Evolutionary conservation across 2,797 vertebrate species (phyloP).

Genomic region (Pantherophis vulpinus): DNA sequence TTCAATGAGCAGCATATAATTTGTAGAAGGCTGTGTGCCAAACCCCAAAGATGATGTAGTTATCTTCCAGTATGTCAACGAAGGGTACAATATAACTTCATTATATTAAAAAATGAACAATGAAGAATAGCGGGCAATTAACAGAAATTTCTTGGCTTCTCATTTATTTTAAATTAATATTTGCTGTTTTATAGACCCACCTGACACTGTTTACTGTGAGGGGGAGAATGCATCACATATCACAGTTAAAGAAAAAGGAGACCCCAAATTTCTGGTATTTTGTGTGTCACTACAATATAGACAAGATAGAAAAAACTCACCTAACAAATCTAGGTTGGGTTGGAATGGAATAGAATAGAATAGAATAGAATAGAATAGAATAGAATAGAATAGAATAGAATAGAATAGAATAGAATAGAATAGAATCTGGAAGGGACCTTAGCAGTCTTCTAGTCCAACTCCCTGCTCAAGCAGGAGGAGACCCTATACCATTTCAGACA

Average conservation of each 20-base stretch:
- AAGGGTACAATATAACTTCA: constrained; percentile 14
- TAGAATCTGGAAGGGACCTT: neutral
- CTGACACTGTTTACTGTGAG: constrained; percentile 39
- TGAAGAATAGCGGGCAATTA: constrained; percentile 32
- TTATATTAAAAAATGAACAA: constrained; percentile 37
- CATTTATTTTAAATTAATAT: constrained; percentile 53
- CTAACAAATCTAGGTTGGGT: neutral
- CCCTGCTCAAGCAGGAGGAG: neutral
- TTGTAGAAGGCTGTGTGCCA: constrained; percentile 32
- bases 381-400: no score
- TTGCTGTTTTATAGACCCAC: constrained; percentile 42
- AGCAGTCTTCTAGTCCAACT: neutral
- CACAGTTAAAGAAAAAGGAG: neutral
- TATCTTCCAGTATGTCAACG: constrained; percentile 30
- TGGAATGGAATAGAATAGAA: neutral
- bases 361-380: no score
- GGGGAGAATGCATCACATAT: constrained; percentile 46
- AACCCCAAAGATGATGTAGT: constrained; percentile 2
- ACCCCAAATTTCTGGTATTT: neutral
- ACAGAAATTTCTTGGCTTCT: constrained; percentile 43
- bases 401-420: no score
- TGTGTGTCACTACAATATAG: neutral
- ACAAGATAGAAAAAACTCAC: neutral
- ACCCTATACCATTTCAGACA: neutral
- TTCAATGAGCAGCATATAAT: constrained; percentile 38